Conservation (phyloP, 2,797 vertebrate species). For the Sebastes goodei region DNA sequence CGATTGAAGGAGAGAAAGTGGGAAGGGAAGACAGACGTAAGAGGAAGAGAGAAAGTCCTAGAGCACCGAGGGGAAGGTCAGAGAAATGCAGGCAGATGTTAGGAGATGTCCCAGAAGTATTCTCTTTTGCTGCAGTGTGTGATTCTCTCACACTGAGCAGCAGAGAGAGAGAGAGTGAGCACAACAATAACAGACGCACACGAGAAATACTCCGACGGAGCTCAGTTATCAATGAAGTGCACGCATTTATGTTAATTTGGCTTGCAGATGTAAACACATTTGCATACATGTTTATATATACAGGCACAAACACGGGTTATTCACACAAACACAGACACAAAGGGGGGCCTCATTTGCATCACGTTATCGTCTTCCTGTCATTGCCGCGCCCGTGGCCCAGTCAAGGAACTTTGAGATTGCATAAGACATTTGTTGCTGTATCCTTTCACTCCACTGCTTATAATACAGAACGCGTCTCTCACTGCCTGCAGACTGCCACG, state of each 20-base stretch:
- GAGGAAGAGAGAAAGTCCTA: slow-evolving; percentile 32
- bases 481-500: slow-evolving; percentile 27
- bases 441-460: slow-evolving; percentile 39
- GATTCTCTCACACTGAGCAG: slow-evolving; percentile 17
- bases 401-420: slow-evolving; percentile 11
- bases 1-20: not conserved
- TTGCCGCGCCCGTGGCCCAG: not conserved
- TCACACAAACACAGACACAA: slow-evolving; percentile 6
- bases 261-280: slow-evolving; percentile 36
- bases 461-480: slow-evolving; percentile 33
- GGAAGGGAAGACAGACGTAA: not conserved
- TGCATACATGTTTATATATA: slow-evolving; percentile 23
- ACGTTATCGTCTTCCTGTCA: not conserved
- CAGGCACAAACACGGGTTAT: not conserved
- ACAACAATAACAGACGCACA: slow-evolving; percentile 26
- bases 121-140: slow-evolving; percentile 33
- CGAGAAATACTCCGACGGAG: slow-evolving; percentile 14
- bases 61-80: slow-evolving; percentile 57
- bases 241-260: slow-evolving; percentile 32
- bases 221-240: slow-evolving; percentile 17
- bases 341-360: slow-evolving; percentile 19
- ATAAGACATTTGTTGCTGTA: slow-evolving; percentile 26
- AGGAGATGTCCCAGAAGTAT: slow-evolving; percentile 54
- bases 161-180: not conserved
- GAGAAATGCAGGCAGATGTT: slow-evolving; percentile 66